A percentile compares a stretch with the other conserved stretches of the same genome.
Evolutionary conservation across 1,140 invertebrate species (phyloP).

Genomic region (Drosophila nigrodunni): DNA sequence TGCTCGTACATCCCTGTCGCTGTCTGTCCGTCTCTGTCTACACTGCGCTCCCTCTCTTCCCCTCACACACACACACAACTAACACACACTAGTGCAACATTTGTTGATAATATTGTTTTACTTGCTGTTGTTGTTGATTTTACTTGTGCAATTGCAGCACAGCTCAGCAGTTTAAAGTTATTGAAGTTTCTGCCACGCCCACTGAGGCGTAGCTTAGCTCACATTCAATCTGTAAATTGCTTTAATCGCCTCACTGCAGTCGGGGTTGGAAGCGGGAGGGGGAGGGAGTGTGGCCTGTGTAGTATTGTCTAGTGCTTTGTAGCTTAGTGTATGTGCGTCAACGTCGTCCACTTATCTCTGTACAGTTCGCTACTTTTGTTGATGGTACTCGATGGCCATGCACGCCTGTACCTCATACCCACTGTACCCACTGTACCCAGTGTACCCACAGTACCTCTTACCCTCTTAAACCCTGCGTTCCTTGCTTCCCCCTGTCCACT

Average conservation of each 20-base stretch:
- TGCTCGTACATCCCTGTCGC: conserved; percentile 33
- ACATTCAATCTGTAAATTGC: conserved; percentile 79
- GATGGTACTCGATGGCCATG: background rate
- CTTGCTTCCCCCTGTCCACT: conserved; percentile 2
- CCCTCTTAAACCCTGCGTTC: background rate
- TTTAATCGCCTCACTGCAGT: conserved; percentile 70
- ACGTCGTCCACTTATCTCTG: conserved; percentile 51
- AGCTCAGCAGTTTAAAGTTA: conserved; percentile 71
- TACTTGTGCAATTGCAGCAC: conserved; percentile 49
- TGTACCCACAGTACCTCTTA: background rate
- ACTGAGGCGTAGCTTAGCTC: conserved; percentile 47
- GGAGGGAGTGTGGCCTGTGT: background rate
- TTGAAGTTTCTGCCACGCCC: conserved; percentile 45
- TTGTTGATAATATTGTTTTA: conserved; percentile 37
- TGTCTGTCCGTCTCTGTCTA: conserved; percentile 32
- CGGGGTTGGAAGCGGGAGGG: background rate
- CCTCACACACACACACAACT: conserved; percentile 4
- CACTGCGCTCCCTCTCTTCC: background rate
- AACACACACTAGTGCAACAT: conserved; percentile 12
- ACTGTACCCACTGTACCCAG: background rate
- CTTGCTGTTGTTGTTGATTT: conserved; percentile 30
- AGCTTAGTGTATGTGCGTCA: conserved; percentile 52
- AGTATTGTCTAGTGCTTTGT: conserved; percentile 19
- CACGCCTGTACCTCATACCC: conserved; percentile 1
- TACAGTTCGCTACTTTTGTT: conserved; percentile 28